Evolutionary conservation across 2,113 vertebrate genomes (phyloP), one percentile per base, ranked within the genome.

Genomic region (Hydropotes inermis): DNA sequence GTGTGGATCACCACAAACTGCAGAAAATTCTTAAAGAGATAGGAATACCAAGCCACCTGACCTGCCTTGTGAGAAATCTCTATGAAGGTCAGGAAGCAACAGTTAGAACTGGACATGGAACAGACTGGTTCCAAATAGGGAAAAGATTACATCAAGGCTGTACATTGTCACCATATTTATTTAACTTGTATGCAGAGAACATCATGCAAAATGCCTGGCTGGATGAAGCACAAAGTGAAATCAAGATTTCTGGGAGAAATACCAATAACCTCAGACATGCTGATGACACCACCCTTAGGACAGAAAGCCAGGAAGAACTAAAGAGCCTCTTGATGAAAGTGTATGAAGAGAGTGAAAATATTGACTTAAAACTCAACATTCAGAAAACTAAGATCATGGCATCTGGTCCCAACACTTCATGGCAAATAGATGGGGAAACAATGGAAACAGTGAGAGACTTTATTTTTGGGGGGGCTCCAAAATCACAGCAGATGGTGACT

Each of bases 151-250:
- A 0, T 67, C 16, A 67, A 67, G 17, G 33, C 64, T 67, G 17
- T 67, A n/a, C 36, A 36, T 67, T 36, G 33, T 67, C 33, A 67
- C 16, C 64, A 0, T 67, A 4, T 17, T 67, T 67, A 67, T 67
- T 67, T 67, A 17, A 67, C 64, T n/a, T 67, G 9, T 64, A 64
- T n/a, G 64, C 7, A 67, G 33, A 67, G 8, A 19, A 19, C 64
- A n/a, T n/a, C 33, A n/a, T 67, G 33, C 19, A 33, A n/a, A 67
- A 67, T 0, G 0, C 4, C n/a, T 33, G 1, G 16, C 4, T 67
- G 64, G 64, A 67, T n/a, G 33, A 19, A 67, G 16, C 15, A 67
- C 7, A 67, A 67, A 33, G 16, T 67, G 16, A 16, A 67, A 67
- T 67, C 61, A n/a, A 67, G 61, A 10, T 8, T n/a, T 9, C 61